These are phyloP conservation scores for Listrodromus nycthemerus DNA, from an alignment of 2,888 invertebrate species.

Conservation along the genomic window DNA sequence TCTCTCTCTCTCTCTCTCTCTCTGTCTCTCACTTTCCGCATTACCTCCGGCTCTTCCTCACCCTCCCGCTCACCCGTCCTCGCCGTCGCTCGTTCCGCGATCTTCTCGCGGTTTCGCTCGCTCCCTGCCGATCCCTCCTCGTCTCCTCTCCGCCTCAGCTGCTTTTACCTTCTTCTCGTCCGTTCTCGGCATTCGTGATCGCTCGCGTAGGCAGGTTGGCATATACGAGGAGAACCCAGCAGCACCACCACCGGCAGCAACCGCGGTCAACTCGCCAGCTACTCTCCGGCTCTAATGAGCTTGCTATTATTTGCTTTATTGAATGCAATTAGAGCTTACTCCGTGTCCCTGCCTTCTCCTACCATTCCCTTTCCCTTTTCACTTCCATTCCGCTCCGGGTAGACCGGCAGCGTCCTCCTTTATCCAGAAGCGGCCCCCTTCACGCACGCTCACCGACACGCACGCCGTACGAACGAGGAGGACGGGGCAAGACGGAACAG, in stretches of 20 bases:
- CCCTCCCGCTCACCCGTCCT: conserved; percentile 29
- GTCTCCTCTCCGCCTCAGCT: conserved; percentile 58
- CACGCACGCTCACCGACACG: conserved; percentile 53
- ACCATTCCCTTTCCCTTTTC: conserved; percentile 60
- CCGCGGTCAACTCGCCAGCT: conserved; percentile 78
- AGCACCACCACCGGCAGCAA: conserved; percentile 51
- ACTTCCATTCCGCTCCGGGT: conserved; percentile 29
- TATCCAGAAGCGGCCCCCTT: conserved; percentile 26
- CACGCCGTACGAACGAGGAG: background rate
- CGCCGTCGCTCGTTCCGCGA: conserved; percentile 21
- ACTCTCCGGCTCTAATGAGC: conserved; percentile 82
- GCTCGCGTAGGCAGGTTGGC: conserved; percentile 79
- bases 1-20: conserved; percentile 16
- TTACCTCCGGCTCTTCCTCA: conserved; percentile 2
- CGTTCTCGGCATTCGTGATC: conserved; percentile 58
- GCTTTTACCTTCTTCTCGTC: conserved; percentile 52
- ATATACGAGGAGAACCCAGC: conserved; percentile 69
- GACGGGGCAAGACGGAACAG: conserved; percentile 18
- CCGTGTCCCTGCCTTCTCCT: conserved; percentile 76
- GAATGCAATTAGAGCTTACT: conserved; percentile 84
- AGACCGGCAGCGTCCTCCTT: conserved; percentile 26
- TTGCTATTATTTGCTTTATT: conserved; percentile 84
- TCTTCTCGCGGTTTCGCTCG: conserved; percentile 11
- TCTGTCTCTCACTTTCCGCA: background rate
- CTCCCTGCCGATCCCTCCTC: conserved; percentile 13